Base-by-base conservation (phyloP, 2,888 invertebrate species). In the Alloplasta piceator region DNA sequence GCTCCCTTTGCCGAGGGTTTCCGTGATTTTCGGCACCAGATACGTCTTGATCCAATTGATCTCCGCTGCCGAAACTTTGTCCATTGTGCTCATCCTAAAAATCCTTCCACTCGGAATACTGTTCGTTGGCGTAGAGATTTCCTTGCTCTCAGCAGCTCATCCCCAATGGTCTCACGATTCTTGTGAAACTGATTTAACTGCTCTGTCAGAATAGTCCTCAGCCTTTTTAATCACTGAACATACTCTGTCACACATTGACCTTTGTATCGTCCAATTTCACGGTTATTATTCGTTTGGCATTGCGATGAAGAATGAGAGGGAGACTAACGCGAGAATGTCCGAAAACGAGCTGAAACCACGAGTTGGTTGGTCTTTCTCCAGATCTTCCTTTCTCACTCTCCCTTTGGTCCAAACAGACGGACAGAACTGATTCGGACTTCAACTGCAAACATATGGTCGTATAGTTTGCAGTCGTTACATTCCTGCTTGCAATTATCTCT, bases 21-120 rank as follows among this genome's bases (percentile, higher is more conserved):
- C 12, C 0, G 38, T 10, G 12, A 89, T 61, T 56, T 80, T 78
- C 0, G 55, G 67, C 7, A 87, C 66, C 52, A 87, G 56, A 26
- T 70, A 50, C 6, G 61, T 52, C 41, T 77, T 64, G 12, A 86
- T 58, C 85, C 85, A 85, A 46, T 76, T 10, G 12, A 67, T 72
- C 71, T 60, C 66, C 66, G 12, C 5, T 3, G 12, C 16, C 2
- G 16, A 10, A 0, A 55, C 10, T 41, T 74, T 46, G 5, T 16
- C 7, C 81, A 81, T 81, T 14, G 50, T 36, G 6, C 26, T 26
- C 26, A 61, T 6, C 12, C 10, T 5, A 0, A 6, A 3, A 36
- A n/a, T n/a, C n/a, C n/a, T n/a, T n/a, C n/a, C n/a, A n/a, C n/a
- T n/a, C n/a, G n/a, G n/a, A n/a, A n/a, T n/a, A n/a, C n/a, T n/a